These are phyloP conservation scores for Odontomachus brunneus DNA, from an alignment of 1,140 invertebrate species.

Conservation along the genomic window DNA sequence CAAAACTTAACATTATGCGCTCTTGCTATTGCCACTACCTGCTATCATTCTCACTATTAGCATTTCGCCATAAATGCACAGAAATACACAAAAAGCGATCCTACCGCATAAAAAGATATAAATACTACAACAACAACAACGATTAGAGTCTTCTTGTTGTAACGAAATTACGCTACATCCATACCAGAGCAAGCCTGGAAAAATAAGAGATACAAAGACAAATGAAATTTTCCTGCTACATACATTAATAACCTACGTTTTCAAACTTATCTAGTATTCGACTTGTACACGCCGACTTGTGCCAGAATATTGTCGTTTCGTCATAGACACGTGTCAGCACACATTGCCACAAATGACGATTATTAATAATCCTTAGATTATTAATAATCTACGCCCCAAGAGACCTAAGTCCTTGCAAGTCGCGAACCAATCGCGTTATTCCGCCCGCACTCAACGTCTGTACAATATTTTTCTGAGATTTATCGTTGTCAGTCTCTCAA, in stretches of 20 bases:
- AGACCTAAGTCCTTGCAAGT: background rate
- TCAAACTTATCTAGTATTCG: constrained; percentile 49
- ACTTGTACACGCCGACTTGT: constrained; percentile 67
- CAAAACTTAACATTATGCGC: constrained; percentile 28
- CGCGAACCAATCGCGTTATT: background rate
- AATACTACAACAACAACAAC: background rate
- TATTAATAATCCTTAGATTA: background rate
- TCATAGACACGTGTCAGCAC: constrained; percentile 22
- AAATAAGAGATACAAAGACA: constrained; percentile 54
- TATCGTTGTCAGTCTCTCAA: background rate
- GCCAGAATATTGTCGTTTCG: constrained; percentile 71
- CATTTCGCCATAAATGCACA: constrained; percentile 23
- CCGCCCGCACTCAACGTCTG: background rate
- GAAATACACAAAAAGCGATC: background rate
- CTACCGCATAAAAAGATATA: constrained; percentile 51
- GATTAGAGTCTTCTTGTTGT: constrained; percentile 12
- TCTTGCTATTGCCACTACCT: background rate
- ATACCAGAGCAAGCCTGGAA: constrained; percentile 36
- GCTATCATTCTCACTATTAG: background rate
- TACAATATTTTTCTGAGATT: background rate
- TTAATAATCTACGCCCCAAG: background rate
- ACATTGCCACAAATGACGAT: constrained; percentile 39
- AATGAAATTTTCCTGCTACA: constrained; percentile 21
- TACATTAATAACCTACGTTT: constrained; percentile 39
- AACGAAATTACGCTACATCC: constrained; percentile 17